Evolutionary conservation across 2,113 vertebrate genomes (phyloP).

Genomic region (Mobula birostris): DNA sequence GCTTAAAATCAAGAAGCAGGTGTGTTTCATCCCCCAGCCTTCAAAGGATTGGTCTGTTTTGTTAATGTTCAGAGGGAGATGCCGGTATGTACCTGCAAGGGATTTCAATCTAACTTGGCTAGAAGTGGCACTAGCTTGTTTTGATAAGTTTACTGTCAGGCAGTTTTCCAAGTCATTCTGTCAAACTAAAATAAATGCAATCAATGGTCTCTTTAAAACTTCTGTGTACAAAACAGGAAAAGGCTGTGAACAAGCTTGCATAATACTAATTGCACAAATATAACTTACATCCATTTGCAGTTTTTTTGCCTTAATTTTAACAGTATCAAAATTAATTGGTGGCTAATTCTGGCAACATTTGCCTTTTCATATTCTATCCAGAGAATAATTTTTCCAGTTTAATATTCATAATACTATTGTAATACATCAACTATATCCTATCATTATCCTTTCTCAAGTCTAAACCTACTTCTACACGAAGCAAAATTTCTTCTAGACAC

Average conservation of each 20-base stretch:
- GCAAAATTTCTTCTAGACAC: background rate
- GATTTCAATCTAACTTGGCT: conserved; percentile 20
- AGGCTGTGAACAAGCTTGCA: conserved; percentile 37
- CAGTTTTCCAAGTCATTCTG: conserved; percentile 3
- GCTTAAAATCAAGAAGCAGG: background rate
- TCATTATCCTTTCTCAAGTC: background rate
- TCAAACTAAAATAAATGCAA: conserved; percentile 28
- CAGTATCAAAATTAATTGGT: background rate
- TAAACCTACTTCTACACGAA: background rate
- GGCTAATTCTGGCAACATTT: background rate
- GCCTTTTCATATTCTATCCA: background rate
- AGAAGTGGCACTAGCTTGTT: background rate
- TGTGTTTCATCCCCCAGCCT: conserved; percentile 15
- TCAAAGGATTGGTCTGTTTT: conserved; percentile 19
- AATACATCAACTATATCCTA: background rate
- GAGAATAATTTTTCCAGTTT: conserved; percentile 29
- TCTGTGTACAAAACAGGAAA: background rate
- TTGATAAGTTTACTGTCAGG: conserved; percentile 26
- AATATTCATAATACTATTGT: background rate
- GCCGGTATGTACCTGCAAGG: conserved; percentile 18
- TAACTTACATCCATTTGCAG: conserved; percentile 4
- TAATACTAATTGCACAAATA: conserved; percentile 6
- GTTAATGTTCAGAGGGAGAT: conserved; percentile 27
- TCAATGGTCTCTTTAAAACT: background rate
- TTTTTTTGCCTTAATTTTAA: conserved; percentile 12